Evolutionary conservation across 2,888 invertebrate genomes (phyloP).

Genomic region (Eulithis testata): DNA sequence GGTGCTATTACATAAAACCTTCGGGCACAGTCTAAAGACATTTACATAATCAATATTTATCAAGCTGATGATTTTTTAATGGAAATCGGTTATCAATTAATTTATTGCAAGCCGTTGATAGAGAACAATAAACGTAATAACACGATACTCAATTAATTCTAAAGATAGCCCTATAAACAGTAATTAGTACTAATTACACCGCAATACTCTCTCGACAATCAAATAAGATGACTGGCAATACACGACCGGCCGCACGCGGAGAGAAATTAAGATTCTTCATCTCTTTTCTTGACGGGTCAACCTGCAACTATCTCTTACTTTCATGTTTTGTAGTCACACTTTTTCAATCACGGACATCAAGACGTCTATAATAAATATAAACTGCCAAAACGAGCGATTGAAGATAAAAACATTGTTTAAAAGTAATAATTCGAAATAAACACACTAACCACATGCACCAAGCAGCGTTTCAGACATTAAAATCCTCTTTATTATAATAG

Average conservation of each 20-base stretch:
- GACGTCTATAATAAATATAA: slow-evolving; percentile 51
- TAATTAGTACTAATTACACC: slow-evolving; percentile 81
- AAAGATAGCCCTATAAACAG: slow-evolving; percentile 71
- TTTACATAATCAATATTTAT: slow-evolving; percentile 6
- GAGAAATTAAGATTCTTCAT: slow-evolving; percentile 64
- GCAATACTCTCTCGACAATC: slow-evolving; percentile 77
- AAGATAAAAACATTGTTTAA: slow-evolving; percentile 45
- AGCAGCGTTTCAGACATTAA: slow-evolving; percentile 34
- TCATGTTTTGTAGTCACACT: slow-evolving; percentile 44
- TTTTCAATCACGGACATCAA: slow-evolving; percentile 57
- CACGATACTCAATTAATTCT: slow-evolving; percentile 44
- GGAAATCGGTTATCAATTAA: not conserved
- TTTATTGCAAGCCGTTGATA: not conserved
- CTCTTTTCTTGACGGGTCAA: slow-evolving; percentile 50
- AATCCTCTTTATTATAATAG: slow-evolving; percentile 48
- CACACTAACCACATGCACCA: slow-evolving; percentile 32
- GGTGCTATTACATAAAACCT: not conserved
- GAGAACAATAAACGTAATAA: slow-evolving; percentile 4
- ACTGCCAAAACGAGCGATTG: slow-evolving; percentile 47
- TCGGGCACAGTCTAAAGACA: not conserved
- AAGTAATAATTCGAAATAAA: slow-evolving; percentile 42
- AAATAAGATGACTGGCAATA: slow-evolving; percentile 80
- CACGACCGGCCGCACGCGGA: slow-evolving; percentile 77
- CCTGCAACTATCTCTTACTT: slow-evolving; percentile 51
- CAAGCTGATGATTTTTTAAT: not conserved